Evolutionary conservation across 2,797 vertebrate genomes (phyloP), one percentile per base, ranked within the genome.

Genomic region (Phalanger gymnotis): DNA sequence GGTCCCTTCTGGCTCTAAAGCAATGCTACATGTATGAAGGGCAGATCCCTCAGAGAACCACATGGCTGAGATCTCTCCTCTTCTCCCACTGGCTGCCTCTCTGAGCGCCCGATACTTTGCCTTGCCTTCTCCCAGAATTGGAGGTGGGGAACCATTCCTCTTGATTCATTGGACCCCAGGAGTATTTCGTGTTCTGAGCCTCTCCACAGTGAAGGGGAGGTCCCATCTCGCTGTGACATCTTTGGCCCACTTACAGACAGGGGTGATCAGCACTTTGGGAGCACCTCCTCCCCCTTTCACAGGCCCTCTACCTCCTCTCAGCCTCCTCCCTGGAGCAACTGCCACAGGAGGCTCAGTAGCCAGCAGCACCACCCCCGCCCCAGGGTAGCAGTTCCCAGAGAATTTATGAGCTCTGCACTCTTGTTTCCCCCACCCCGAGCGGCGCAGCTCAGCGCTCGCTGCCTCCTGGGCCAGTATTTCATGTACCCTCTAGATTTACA

Each of bases 381-480:
- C 1, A 14, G 34, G 66, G 52, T 57, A 53, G 93, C 0, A 9
- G 91, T 91, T 92, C 54, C 0, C 0, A 87, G 81, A 47, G 25
- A 40, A 92, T 93, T 56, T 87, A 90, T 87, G 54, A 54, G 54
- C 12, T 30, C 57, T 34, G 28, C 5, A 3, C 5, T 56, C 4
- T 5, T 13, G 16, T 52, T 56, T 34, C 40, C n/a, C 13, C 51
- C 7, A 31, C 34, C 51, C 90, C 1, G 92, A 9, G 56, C 22
- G 6, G 11, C 0, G 0, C 0, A 11, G 47, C 40, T 47, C 51
- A 2, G 0, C 31, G 22, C 14, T 6, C 1, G 90, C 22, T 16
- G 16, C 25, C 81, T 30, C 7, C 1, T 47, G 0, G 53, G 0
- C 31, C 95, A 61, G 66, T 90, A 91, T 94, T 96, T 97, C 93